phyloP scores from a whole-genome alignment of 2,888 invertebrate species.

The Pristionchus exspectatus region DNA sequence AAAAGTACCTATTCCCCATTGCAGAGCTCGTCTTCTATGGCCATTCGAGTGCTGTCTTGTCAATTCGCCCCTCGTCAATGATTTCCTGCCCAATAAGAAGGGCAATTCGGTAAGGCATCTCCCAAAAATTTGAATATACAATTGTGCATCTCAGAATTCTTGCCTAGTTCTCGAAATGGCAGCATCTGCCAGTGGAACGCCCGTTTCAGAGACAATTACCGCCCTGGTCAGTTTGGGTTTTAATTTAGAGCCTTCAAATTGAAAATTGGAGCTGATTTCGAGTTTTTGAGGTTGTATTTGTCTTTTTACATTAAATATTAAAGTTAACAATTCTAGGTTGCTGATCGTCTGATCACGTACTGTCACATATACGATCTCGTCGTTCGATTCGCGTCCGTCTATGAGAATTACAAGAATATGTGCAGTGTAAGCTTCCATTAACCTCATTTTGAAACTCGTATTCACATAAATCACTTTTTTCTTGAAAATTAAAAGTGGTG shows the following conservation, averaged over 20 bases:
- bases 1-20: not conserved
- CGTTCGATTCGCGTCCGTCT: conserved; percentile 69
- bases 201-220: conserved; percentile 37
- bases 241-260: not conserved
- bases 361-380: conserved; percentile 72
- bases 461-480: not conserved
- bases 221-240: not conserved
- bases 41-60: conserved; percentile 73
- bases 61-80: conserved; percentile 66
- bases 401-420: conserved; percentile 64
- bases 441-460: not conserved
- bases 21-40: conserved; percentile 62
- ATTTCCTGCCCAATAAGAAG: conserved; percentile 53
- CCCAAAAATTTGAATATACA: too few species aligned
- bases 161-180: conserved; percentile 36
- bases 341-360: conserved; percentile 66
- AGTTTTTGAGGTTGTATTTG: too few species aligned
- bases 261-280: too few species aligned
- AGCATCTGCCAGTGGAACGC: not conserved
- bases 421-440: conserved; percentile 72
- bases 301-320: not conserved
- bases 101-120: conserved; percentile 13
- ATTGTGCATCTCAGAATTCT: not conserved
- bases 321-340: conserved; percentile 21
- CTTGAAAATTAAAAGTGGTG: not conserved